A percentile compares a stretch with the other conserved stretches of the same genome.
Conservation (phyloP, 92 coral and sea anemone species). For the Porites evermanni region DNA sequence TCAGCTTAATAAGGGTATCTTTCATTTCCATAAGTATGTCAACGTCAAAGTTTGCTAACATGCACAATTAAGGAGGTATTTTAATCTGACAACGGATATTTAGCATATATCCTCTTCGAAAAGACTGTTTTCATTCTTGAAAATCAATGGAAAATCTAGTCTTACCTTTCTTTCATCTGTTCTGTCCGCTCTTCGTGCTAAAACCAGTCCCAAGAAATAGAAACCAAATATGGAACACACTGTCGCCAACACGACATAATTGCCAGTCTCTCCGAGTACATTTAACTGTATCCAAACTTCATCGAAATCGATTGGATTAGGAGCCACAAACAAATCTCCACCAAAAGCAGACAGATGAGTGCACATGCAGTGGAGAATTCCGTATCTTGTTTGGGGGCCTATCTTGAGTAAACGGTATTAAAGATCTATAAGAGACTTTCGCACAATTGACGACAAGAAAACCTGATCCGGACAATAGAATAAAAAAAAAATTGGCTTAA, state of each 20-base stretch:
- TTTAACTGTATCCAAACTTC: conserved; percentile 76
- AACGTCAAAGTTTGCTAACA: too few relatives aligned
- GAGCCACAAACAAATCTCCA: conserved; percentile 92
- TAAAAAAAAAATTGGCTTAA: too few relatives aligned
- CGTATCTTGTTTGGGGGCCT: conserved; percentile 49
- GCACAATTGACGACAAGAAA: not conserved
- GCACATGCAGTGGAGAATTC: conserved; percentile 78
- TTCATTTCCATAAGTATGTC: too few relatives aligned
- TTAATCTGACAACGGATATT: too few relatives aligned
- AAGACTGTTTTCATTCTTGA: too few relatives aligned
- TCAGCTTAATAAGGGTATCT: too few relatives aligned
- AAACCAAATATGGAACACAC: conserved; percentile 73
- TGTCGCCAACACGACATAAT: conserved; percentile 82
- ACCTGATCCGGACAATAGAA: too few relatives aligned
- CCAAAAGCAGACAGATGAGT: conserved; percentile 95
- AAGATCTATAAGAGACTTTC: not conserved
- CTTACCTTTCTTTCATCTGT: conserved; percentile 73
- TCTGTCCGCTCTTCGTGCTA: conserved; percentile 85
- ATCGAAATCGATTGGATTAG: conserved; percentile 97
- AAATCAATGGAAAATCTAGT: not conserved
- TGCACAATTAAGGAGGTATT: too few relatives aligned
- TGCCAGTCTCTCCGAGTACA: conserved; percentile 79
- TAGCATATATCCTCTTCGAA: too few relatives aligned
- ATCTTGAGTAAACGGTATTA: conserved; percentile 15
- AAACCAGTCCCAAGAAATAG: conserved; percentile 74